Evolutionary conservation across 2,888 invertebrate species (phyloP), one percentile per base, ranked within the genome.

Genomic region (Tachina grossa): DNA sequence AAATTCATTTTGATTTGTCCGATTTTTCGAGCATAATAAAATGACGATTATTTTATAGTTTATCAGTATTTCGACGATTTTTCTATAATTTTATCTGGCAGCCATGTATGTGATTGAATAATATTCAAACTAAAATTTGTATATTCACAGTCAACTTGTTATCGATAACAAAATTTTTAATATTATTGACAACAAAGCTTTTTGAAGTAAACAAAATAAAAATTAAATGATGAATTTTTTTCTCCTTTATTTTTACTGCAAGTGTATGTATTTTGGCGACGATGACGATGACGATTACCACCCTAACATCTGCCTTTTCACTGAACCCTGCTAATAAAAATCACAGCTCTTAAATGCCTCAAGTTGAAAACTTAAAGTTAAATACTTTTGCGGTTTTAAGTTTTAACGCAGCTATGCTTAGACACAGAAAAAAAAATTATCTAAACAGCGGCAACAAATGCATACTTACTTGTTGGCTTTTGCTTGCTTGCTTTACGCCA

Each of bases 361-460:
- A 53, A 76, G 47, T 61, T 55, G 13, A 51, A 81, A 77, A 74
- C 84, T 74, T 69, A 63, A 16, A 71, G 22, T 78, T 85, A 85
- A 82, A 85, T 82, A 82, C 74, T 75, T 85, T 69, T 71, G 85
- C 49, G 85, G 85, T 66, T 85, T 65, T 45, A 57, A 49, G 49
- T 74, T 78, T 31, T 45, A 8, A 69, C 74, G 53, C 85, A 85
- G 77, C 81, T 77, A 77, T 59, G 63, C 53, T 61, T 31, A 65
- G 65, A 65, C 47, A 53, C 47, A 43, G 16, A 39, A 41, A 16
- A 19, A 57, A 14, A 51, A 41, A 41, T 14, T 14, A 39, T 41
- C 47, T 79, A 53, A 78, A 41, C 47, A 22, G 63, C 19, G 22
- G 45, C 61, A 61, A 49, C 31, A 57, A 16, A 45, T 61, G 16